phyloP scores from a whole-genome alignment of 2,797 vertebrate genomes.

The Pteronotus mesoamericanus region DNA sequence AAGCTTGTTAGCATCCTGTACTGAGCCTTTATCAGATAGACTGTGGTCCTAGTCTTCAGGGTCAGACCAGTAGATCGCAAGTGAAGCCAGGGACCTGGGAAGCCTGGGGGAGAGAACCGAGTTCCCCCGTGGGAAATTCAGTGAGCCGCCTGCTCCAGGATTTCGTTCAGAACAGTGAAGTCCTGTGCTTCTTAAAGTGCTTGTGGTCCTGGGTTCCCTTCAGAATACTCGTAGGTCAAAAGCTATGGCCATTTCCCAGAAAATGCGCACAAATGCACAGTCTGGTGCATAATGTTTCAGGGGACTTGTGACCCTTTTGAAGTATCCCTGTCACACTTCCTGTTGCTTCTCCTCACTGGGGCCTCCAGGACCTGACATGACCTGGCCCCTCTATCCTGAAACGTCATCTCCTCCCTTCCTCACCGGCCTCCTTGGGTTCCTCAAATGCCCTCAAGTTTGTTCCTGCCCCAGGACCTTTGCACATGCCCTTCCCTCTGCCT shows the following conservation, averaged over 20 bases:
- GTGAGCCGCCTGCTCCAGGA: neutral
- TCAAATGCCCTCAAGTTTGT: neutral
- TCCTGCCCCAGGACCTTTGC: neutral
- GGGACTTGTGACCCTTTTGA: accelerated
- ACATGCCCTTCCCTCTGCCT: neutral
- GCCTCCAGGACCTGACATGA: neutral
- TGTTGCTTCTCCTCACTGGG: neutral
- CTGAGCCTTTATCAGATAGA: neutral
- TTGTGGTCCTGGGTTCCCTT: neutral
- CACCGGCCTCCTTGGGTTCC: neutral
- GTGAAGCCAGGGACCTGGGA: neutral
- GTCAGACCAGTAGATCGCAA: neutral
- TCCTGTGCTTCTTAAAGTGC: neutral
- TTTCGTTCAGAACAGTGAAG: neutral
- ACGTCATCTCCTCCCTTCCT: neutral
- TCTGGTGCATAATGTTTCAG: neutral
- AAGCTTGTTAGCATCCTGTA: neutral
- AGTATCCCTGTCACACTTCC: accelerated
- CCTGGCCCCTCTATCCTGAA: neutral
- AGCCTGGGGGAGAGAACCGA: neutral
- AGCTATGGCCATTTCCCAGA: neutral
- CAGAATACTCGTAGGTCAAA: neutral
- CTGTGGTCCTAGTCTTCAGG: neutral
- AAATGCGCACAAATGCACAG: neutral
- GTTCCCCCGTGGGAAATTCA: neutral